Base-by-base conservation (phyloP, 1,140 invertebrate species). In the Drosophila tsacasi region DNA sequence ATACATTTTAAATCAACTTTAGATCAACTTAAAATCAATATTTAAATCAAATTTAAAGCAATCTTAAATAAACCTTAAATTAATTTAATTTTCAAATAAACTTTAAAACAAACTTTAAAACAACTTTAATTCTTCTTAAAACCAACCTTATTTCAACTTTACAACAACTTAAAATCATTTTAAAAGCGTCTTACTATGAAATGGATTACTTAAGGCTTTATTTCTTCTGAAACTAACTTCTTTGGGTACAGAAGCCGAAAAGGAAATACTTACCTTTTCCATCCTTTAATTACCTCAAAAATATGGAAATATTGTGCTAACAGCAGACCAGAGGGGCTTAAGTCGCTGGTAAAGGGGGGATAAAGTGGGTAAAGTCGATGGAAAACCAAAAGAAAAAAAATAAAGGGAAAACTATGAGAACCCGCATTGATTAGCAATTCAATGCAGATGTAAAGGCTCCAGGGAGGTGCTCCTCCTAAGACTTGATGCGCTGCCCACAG, bases 381-480 rank as follows among this genome's bases (percentile, higher is more conserved):
- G 30, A 23, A 37, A 21, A 1, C 8, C 1, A 4, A 7, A 10
- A 13, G 13, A 25, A 21, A 50, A 10, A 35, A 5, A 27, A 27
- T 4, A 27, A 50, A 7, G 40, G n/a, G n/a, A n/a, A n/a, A n/a
- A 9, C 30, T 15, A 27, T 21, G 25, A 23, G 21, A 10, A 19
- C 13, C 37, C 46, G 76, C 71, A 76, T 79, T 83, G 81, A 83
- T 83, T 83, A 83, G 81, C 81, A 79, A 68, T 79, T 83, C 66
- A 69, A 79, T 76, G 64, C 72, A 71, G 60, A 64, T 47, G 64
- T 37, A 46, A 19, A 63, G 32, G 17, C 54, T 25, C 21, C 21
- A 17, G 52, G 52, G 52, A 9, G 30, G 10, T 23, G 1, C 30
- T 15, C n/a, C 27, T 21, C n/a, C 30, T 15, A 35, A 2, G 49